phyloP scores from a whole-genome alignment of 2,113 vertebrate species.

The Chloebia gouldiae region DNA sequence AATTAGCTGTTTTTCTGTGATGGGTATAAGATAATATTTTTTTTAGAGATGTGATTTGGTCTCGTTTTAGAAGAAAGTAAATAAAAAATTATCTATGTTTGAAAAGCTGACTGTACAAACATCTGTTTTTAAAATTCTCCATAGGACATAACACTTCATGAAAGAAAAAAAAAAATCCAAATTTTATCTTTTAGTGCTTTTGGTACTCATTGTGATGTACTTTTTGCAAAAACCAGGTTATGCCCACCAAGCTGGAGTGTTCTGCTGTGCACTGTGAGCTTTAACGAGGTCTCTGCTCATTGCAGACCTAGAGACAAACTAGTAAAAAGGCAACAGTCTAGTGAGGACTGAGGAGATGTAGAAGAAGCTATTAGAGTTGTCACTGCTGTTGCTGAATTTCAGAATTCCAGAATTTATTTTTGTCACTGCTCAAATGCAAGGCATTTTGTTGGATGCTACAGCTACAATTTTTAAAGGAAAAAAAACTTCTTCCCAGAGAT shows the following conservation, averaged over 20 bases:
- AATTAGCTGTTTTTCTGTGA: background rate
- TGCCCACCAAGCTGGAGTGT: background rate
- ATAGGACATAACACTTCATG: background rate
- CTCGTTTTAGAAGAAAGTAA: background rate
- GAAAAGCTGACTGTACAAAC: background rate
- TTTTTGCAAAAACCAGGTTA: background rate
- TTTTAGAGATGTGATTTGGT: background rate
- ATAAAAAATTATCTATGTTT: background rate
- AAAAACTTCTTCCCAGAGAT: background rate
- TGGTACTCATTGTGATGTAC: background rate
- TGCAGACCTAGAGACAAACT: background rate
- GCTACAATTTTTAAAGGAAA: background rate
- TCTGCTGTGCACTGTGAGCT: background rate
- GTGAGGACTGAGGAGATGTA: background rate
- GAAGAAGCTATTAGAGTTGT: background rate
- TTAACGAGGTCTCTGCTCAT: background rate
- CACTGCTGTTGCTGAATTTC: background rate
- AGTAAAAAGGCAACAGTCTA: background rate
- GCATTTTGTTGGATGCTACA: background rate
- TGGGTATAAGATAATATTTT: background rate
- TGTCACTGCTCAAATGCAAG: background rate
- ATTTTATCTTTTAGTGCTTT: background rate
- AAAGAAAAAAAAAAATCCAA: background rate
- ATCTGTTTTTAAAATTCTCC: background rate
- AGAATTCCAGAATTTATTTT: background rate